Conservation (phyloP, 2,113 vertebrate species). For the Bubo bubo region DNA sequence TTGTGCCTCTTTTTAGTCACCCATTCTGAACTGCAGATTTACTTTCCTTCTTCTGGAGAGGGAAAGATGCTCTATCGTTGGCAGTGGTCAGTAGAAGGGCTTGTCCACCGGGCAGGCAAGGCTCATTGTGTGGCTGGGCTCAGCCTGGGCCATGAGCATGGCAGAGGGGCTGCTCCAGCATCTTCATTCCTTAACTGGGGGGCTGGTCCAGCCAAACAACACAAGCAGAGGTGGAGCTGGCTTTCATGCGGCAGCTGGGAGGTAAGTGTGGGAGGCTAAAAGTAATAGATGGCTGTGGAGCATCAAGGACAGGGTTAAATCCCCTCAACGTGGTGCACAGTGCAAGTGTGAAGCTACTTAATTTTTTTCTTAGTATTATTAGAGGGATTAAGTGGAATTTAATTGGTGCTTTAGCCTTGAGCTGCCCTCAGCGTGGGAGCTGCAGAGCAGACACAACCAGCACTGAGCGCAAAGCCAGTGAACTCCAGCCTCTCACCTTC, state of each 20-base stretch:
- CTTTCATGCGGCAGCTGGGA: not conserved
- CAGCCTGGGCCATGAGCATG: not conserved
- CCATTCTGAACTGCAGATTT: not conserved
- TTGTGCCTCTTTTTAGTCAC: not conserved
- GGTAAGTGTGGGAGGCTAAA: not conserved
- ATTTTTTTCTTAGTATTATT: not conserved
- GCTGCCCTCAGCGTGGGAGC: not conserved
- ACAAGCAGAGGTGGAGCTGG: not conserved
- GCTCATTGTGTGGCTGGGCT: not conserved
- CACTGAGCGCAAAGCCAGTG: not conserved
- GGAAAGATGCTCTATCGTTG: not conserved
- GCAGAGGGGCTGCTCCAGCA: not conserved
- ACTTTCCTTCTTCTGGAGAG: not conserved
- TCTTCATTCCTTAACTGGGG: not conserved
- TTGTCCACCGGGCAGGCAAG: not conserved
- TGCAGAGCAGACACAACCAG: not conserved
- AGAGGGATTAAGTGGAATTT: conserved; percentile 41
- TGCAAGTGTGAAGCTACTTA: not conserved
- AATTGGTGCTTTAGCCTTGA: conserved; percentile 30
- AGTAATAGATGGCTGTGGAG: not conserved
- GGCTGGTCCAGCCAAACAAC: not conserved
- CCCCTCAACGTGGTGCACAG: rapidly evolving
- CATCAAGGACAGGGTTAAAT: not conserved
- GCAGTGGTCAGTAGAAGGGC: not conserved
- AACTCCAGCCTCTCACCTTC: conserved; percentile 6